phyloP scores from a whole-genome alignment of 2,888 invertebrate species.

The Magallana nippona region DNA sequence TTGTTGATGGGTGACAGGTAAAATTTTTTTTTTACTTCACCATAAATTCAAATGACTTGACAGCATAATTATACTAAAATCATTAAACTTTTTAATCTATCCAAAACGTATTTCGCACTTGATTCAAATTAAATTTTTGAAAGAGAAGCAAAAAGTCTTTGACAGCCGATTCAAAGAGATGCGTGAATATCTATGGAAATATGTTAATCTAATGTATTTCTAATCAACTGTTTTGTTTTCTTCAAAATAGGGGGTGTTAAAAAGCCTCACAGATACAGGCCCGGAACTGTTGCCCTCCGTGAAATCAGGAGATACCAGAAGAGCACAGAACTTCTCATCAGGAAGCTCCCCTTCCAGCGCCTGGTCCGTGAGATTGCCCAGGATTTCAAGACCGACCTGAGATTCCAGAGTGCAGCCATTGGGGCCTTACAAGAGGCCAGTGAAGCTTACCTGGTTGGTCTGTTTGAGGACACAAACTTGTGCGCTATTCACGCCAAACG shows the following conservation, averaged over 20 bases:
- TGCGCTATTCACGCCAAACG: slow-evolving; percentile 98
- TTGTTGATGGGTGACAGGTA: too few species aligned
- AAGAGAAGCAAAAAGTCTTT: too few species aligned
- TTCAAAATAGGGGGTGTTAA: slow-evolving; percentile 68
- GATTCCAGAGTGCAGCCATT: slow-evolving; percentile 38
- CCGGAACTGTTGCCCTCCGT: slow-evolving; percentile 75
- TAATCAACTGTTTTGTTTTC: too few species aligned
- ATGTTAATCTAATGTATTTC: too few species aligned
- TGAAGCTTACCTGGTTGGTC: slow-evolving; percentile 82
- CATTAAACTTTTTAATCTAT: too few species aligned
- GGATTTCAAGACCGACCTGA: slow-evolving; percentile 38
- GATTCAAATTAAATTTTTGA: too few species aligned
- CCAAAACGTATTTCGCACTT: too few species aligned
- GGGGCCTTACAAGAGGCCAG: slow-evolving; percentile 64
- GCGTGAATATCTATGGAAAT: too few species aligned
- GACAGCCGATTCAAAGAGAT: too few species aligned
- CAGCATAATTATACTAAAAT: too few species aligned
- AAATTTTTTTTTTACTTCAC: too few species aligned
- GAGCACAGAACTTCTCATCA: slow-evolving; percentile 66
- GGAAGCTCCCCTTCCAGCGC: slow-evolving; percentile 46
- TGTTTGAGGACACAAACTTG: slow-evolving; percentile 98
- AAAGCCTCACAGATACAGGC: slow-evolving; percentile 76
- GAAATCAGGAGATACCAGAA: slow-evolving; percentile 77
- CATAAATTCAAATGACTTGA: too few species aligned
- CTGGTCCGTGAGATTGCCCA: slow-evolving; percentile 46